phyloP scores from a whole-genome alignment of 2,888 invertebrate species.

The Hydropsyche betteni region DNA sequence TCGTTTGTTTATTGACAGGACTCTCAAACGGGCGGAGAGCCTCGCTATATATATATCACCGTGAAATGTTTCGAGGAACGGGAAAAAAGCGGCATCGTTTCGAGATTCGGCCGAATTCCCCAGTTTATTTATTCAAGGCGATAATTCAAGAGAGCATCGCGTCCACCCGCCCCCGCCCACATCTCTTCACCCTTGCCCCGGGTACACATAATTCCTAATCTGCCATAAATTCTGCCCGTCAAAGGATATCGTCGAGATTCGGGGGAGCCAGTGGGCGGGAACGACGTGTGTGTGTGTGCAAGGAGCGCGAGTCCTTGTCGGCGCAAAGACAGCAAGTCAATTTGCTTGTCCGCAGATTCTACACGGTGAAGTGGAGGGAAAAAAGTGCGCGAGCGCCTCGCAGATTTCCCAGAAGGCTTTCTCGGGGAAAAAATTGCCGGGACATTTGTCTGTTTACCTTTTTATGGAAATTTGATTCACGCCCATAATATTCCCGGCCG shows the following conservation, averaged over 20 bases:
- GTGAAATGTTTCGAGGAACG: neutral
- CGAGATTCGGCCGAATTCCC: conserved; percentile 21
- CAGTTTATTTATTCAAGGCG: conserved; percentile 28
- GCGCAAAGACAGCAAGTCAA: conserved; percentile 32
- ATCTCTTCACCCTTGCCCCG: neutral
- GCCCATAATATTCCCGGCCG: conserved; percentile 9
- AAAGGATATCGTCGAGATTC: conserved; percentile 38
- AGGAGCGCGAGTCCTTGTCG: neutral
- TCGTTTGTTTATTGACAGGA: conserved; percentile 28
- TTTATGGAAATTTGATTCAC: conserved; percentile 31
- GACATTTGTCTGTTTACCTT: conserved; percentile 31
- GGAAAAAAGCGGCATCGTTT: neutral
- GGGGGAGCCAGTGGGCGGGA: neutral
- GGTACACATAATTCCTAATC: conserved; percentile 39
- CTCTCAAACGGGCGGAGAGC: neutral
- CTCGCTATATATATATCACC: neutral
- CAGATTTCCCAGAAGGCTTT: conserved; percentile 30
- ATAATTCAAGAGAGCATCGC: conserved; percentile 25
- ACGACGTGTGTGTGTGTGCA: neutral
- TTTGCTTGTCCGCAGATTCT: conserved; percentile 39
- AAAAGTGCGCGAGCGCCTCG: neutral
- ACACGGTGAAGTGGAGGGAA: neutral
- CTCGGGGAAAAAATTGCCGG: conserved; percentile 11
- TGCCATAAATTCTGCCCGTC: conserved; percentile 38
- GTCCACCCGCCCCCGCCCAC: neutral